These are phyloP conservation scores for Tolypeutes matacus DNA, from an alignment of 2,797 vertebrate species.

Conservation along the genomic window DNA sequence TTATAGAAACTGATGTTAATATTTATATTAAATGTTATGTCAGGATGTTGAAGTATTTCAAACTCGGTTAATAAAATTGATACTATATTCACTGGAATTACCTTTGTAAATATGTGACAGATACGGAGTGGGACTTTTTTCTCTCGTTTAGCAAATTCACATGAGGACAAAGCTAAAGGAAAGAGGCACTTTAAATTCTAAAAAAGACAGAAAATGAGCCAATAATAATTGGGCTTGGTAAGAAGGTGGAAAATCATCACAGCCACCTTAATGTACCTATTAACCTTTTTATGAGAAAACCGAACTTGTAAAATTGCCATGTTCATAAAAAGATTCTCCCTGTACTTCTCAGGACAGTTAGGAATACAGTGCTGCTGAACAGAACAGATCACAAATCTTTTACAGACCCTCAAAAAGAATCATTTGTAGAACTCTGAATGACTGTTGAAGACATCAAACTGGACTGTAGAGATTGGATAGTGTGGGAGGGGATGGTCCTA, in stretches of 20 bases:
- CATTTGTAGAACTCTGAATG: background rate
- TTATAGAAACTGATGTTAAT: background rate
- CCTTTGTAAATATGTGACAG: background rate
- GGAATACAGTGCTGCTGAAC: background rate
- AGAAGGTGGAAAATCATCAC: background rate
- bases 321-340: background rate
- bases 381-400: too few relatives aligned
- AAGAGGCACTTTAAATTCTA: background rate
- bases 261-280: background rate
- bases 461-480: too few relatives aligned
- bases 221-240: background rate
- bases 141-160: background rate
- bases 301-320: background rate
- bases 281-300: background rate
- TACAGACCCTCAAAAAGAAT: background rate
- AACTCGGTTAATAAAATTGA: background rate
- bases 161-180: background rate
- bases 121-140: background rate
- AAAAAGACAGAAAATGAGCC: background rate
- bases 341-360: background rate
- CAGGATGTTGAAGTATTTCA: background rate
- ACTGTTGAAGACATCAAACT: background rate
- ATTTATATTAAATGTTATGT: background rate
- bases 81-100: background rate
- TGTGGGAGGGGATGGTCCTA: too few relatives aligned